phyloP scores from a whole-genome alignment of 2,797 vertebrate genomes.

The Syngnathus rostellatus region DNA sequence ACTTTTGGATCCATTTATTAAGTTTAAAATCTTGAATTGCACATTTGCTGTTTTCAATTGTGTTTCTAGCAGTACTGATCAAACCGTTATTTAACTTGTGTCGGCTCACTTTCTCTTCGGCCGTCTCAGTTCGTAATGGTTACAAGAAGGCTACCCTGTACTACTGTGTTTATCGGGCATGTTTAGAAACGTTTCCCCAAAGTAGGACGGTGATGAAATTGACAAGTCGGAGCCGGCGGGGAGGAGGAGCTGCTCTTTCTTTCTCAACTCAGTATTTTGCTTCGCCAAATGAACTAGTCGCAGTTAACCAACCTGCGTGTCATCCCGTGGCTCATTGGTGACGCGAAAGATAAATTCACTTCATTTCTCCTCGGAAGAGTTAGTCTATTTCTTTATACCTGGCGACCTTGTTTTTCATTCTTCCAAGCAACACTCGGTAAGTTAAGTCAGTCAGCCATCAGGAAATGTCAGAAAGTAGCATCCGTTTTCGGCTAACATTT shows the following conservation, averaged over 20 bases:
- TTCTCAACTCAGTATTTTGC: neutral
- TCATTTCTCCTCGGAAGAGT: neutral
- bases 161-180: neutral
- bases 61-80: neutral
- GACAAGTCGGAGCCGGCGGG: neutral
- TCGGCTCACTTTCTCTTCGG: neutral
- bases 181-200: neutral
- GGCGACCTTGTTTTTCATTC: neutral
- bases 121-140: neutral
- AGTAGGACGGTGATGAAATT: neutral
- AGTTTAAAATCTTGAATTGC: no score
- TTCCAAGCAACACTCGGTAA: conserved; percentile 33
- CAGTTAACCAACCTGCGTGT: conserved; percentile 16
- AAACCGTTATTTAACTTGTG: neutral
- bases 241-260: neutral
- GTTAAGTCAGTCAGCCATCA: conserved; percentile 43
- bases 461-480: conserved; percentile 52
- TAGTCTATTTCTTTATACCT: neutral
- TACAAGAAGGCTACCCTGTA: neutral
- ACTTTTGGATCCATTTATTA: no score
- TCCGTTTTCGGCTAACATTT: conserved; percentile 27
- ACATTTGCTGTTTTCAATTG: neutral
- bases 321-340: conserved; percentile 29
- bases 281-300: neutral
- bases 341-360: conserved; percentile 23